Percentiles rank a stretch among this genome's conserved stretches.
These are phyloP conservation scores for Palythoa grandiflora DNA, from an alignment of 92 coral and sea anemone species.

Conservation along the genomic window DNA sequence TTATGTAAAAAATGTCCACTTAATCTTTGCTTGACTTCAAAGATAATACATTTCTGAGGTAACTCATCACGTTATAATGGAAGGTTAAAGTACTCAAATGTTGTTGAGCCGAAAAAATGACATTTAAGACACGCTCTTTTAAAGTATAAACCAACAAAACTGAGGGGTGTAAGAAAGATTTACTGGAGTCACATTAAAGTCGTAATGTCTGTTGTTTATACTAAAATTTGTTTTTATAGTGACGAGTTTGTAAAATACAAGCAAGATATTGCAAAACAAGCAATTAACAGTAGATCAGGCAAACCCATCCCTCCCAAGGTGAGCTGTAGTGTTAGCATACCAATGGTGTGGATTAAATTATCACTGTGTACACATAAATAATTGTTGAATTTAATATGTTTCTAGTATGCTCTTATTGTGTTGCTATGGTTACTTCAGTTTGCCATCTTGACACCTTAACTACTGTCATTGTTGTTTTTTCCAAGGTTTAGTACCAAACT, in stretches of 20 bases:
- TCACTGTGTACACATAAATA: too few species aligned
- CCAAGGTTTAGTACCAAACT: neutral
- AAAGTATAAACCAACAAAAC: too few species aligned
- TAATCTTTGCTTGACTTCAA: too few species aligned
- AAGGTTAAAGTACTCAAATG: too few species aligned
- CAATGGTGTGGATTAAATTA: too few species aligned
- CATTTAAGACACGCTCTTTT: too few species aligned
- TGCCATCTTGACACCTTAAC: neutral
- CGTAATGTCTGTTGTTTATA: neutral
- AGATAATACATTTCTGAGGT: too few species aligned
- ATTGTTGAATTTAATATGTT: too few species aligned
- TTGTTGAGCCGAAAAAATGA: too few species aligned
- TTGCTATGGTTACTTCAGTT: neutral
- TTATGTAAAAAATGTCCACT: too few species aligned
- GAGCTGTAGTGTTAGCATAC: neutral
- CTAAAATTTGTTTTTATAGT: conserved; percentile 51
- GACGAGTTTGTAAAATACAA: conserved; percentile 91
- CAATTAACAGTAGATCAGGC: conserved; percentile 97
- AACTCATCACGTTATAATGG: too few species aligned
- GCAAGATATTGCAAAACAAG: conserved; percentile 88
- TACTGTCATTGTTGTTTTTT: neutral
- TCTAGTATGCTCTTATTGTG: neutral
- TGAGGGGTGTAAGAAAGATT: too few species aligned
- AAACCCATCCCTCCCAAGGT: conserved; percentile 91
- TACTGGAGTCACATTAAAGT: neutral